phyloP scores from a whole-genome alignment of 64 coral and sea anemone species.

The Pachyseris speciosa region DNA sequence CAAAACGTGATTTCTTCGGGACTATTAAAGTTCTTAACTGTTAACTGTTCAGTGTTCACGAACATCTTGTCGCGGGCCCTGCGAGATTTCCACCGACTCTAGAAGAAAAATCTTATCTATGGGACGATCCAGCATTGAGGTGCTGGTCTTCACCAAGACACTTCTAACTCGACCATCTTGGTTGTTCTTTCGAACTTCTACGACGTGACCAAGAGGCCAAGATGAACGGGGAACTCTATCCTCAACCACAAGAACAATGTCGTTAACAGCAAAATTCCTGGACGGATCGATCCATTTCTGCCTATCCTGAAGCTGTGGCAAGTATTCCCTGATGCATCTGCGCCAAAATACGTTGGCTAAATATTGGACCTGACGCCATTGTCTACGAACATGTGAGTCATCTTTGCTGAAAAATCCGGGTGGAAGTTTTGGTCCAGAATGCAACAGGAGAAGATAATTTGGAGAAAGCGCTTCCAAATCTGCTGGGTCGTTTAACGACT shows the following conservation, averaged over 20 bases:
- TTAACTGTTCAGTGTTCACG: too few relatives aligned
- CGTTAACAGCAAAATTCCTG: constrained; percentile 39
- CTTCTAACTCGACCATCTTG: not conserved
- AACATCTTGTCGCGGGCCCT: too few relatives aligned
- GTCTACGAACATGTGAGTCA: not conserved
- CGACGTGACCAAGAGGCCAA: constrained; percentile 22
- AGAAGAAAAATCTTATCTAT: constrained; percentile 28
- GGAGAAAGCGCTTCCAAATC: constrained; percentile 29
- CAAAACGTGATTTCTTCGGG: too few relatives aligned
- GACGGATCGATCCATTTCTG: constrained; percentile 7
- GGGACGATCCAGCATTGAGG: not conserved
- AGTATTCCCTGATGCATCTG: constrained; percentile 23
- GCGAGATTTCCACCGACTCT: not conserved
- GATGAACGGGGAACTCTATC: constrained; percentile 15
- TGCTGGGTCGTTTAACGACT: constrained; percentile 28
- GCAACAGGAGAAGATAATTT: constrained; percentile 12
- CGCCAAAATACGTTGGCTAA: constrained; percentile 24
- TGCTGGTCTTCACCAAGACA: constrained; percentile 31
- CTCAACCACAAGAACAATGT: constrained; percentile 35
- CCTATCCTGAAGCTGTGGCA: constrained; percentile 2
- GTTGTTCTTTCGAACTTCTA: not conserved
- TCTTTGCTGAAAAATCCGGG: constrained; percentile 21
- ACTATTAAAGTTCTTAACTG: too few relatives aligned
- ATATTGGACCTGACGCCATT: constrained; percentile 34
- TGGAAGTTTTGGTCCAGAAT: not conserved